These are phyloP conservation scores for Clistopyga incitator DNA, from an alignment of 2,888 invertebrate species.

Conservation along the genomic window DNA sequence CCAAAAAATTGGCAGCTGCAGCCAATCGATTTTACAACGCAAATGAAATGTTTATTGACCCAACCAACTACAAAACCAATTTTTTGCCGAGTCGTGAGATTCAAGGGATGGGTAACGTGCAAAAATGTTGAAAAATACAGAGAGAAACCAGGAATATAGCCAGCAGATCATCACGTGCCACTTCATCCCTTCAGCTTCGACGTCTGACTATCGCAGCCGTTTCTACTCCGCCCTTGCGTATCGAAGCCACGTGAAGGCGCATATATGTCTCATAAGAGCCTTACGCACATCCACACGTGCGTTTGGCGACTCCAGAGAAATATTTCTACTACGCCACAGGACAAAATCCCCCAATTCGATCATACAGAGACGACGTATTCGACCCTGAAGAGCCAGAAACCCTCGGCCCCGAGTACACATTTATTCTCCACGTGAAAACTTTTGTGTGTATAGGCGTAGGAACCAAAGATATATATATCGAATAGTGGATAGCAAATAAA, in stretches of 20 bases:
- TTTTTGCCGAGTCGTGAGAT: not conserved
- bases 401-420: conserved; percentile 21
- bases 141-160: conserved; percentile 4
- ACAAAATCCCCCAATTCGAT: not conserved
- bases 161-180: conserved; percentile 46
- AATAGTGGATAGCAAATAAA: not conserved
- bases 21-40: too few species aligned
- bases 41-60: too few species aligned
- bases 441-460: conserved; percentile 12
- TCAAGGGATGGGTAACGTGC: not conserved
- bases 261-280: not conserved
- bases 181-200: conserved; percentile 38
- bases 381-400: conserved; percentile 7
- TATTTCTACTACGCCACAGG: not conserved
- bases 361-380: conserved; percentile 12
- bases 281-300: not conserved
- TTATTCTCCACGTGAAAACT: conserved; percentile 20
- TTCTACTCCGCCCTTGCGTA: conserved; percentile 26
- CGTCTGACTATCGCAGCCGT: conserved; percentile 35
- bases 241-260: conserved; percentile 15
- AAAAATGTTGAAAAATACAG: conserved; percentile 40
- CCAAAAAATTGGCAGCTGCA: too few species aligned
- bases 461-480: conserved; percentile 9
- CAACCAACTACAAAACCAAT: too few species aligned
- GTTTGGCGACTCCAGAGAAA: not conserved